phyloP scores from a whole-genome alignment of 1,140 invertebrate species.

The Cyclargus thomasi region DNA sequence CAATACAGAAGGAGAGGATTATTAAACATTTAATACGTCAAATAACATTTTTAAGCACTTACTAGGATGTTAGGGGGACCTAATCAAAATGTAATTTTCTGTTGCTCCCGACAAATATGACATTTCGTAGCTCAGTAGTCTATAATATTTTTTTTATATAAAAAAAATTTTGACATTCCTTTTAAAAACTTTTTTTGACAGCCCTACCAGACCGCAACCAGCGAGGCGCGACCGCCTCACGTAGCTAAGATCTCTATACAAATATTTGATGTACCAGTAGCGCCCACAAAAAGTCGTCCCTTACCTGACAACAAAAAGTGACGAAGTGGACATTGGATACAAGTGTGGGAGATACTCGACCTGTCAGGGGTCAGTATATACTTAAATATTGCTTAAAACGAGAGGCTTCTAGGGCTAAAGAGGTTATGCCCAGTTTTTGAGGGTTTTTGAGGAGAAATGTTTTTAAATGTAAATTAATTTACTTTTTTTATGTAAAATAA shows the following conservation, averaged over 20 bases:
- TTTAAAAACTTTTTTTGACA: background rate
- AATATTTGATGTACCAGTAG: constrained; percentile 40
- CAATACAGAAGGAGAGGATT: too few species aligned
- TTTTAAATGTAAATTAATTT: too few species aligned
- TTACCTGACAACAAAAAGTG: constrained; percentile 17
- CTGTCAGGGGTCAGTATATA: background rate
- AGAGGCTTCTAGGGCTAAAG: background rate
- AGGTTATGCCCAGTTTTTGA: too few species aligned
- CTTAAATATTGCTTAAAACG: background rate
- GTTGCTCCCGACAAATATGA: too few species aligned
- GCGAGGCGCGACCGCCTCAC: constrained; percentile 36
- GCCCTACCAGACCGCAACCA: constrained; percentile 25
- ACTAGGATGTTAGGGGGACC: too few species aligned
- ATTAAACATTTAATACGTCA: background rate
- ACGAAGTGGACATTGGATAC: background rate
- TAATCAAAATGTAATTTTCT: too few species aligned
- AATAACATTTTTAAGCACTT: too few species aligned
- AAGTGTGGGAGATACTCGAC: background rate
- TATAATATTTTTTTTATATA: too few species aligned
- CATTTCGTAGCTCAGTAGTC: too few species aligned
- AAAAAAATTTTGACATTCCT: too few species aligned
- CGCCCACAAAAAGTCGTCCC: constrained; percentile 20
- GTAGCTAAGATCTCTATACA: constrained; percentile 34
- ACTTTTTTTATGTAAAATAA: too few species aligned
- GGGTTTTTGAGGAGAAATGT: too few species aligned